Evolutionary conservation across 2,888 invertebrate genomes (phyloP), one percentile per base, ranked within the genome.

Genomic region (Labia minor): DNA sequence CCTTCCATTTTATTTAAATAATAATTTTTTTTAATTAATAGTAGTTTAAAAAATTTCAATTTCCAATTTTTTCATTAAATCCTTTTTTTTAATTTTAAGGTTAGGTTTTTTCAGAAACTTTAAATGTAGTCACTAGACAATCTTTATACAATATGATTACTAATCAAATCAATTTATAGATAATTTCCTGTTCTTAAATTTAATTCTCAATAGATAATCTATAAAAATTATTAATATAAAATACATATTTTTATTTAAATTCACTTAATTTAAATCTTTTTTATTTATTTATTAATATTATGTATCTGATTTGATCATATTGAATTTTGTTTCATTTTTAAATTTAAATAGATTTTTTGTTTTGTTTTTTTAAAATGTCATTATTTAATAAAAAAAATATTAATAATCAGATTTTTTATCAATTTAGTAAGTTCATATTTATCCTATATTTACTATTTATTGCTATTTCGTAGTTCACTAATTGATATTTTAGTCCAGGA

Each of bases 1-100:
- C 82, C 77, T 76, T 86, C 86, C 86, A 86, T 86, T 74, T 71
- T 77, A 67, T 69, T 67, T 70, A 66, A 14, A 63, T 10, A 19
- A n/a, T 16, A 11, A n/a, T 19, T 19, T 64, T 37, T 61, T 33
- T 65, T 0, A 65, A 14, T 37, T 65, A 16, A 65, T 65, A 14
- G 14, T 26, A 21, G n/a, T 61, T 26, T 26, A 16, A n/a, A 20
- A 18, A 21, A 20, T 37, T 64, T 19, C 14, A 26, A n/a, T n/a
- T n/a, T n/a, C n/a, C n/a, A n/a, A n/a, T n/a, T n/a, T n/a, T 26
- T 26, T 26, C 8, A 26, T 26, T 26, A 26, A 6, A 8, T 26
- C 8, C 8, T 26, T 21, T 67, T n/a, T 37, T 19, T 65, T 61
- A 16, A n/a, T 49, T n/a, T 49, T 8, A 8, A 49, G 49, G 49